Base-by-base conservation (phyloP, 2,888 invertebrate genomes). In the Cosmia pyralina region DNA sequence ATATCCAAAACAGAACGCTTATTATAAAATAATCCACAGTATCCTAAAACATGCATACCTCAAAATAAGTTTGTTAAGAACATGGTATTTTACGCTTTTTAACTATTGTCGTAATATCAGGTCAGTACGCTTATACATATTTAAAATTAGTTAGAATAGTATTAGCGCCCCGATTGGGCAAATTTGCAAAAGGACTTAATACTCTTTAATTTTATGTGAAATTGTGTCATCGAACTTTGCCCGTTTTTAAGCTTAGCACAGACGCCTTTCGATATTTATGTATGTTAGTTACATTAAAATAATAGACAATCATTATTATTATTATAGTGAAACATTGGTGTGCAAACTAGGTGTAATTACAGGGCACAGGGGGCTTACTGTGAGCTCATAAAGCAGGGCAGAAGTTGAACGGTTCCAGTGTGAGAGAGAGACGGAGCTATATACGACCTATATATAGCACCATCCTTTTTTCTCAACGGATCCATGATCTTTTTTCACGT, bases 61-160 rank as follows among this genome's bases (percentile, higher is more conserved):
- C 83, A 72, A 57, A 15, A 68, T 53, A 78, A 22, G 81, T 77
- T 68, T 70, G 48, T 57, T 57, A 28, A 69, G 64, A 74, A 59
- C 6, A 41, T 41, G 7, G 28, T 41, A 28, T 57, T 67, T 77
- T 70, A 75, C 41, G 38, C 22, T 48, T 67, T 62, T 46, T 28
- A 66, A 58, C n/a, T 57, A 65, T 55, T 58, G 38, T 72, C 46
- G 44, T 75, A 66, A 78, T 65, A 50, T 75, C 67, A 81, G 84
- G 84, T 77, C 85, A 87, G 77, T 88, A 88, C 88, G 88, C 88
- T 89, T 89, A 88, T 85, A 82, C 8, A 8, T 63, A 65, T n/a
- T 82, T 83, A 52, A 58, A 28, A 52, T 70, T 72, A 71, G 69
- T 70, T 77, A 77, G 53, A 59, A 22, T 66, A 58, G 52, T 64